Conservation (phyloP, 2,888 invertebrate species). For the Anaspis maculata region DNA sequence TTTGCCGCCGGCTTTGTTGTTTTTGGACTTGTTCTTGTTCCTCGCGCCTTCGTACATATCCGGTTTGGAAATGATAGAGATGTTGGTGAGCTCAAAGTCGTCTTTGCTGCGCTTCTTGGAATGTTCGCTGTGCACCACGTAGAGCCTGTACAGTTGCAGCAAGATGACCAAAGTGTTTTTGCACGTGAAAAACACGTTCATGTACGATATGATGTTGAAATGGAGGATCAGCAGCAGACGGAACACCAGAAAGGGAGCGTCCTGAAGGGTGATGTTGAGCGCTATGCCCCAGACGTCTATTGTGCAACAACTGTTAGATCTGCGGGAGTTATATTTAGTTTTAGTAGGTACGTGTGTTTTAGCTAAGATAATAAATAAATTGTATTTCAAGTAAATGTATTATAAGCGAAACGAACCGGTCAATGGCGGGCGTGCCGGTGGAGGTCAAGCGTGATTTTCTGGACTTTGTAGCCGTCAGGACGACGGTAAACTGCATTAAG, state of each 20-base stretch:
- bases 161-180: conserved; percentile 84
- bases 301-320: conserved; percentile 67
- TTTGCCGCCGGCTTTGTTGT: not conserved
- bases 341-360: no score
- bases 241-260: conserved; percentile 82
- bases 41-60: conserved; percentile 29
- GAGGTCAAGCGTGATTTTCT: conserved; percentile 61
- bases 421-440: conserved; percentile 27
- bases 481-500: conserved; percentile 88
- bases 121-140: conserved; percentile 69
- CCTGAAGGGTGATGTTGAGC: conserved; percentile 77
- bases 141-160: conserved; percentile 75
- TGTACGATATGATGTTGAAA: conserved; percentile 84
- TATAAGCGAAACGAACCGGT: conserved; percentile 19
- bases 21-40: conserved; percentile 28
- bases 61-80: conserved; percentile 47
- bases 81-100: conserved; percentile 41
- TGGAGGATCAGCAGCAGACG: conserved; percentile 78
- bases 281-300: conserved; percentile 86
- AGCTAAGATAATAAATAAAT: no score
- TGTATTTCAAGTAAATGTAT: conserved; percentile 2
- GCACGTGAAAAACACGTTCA: conserved; percentile 94
- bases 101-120: conserved; percentile 39
- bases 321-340: no score
- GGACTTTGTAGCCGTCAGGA: conserved; percentile 81